These are phyloP conservation scores for Bos javanicus DNA, from an alignment of 2,113 vertebrate genomes.

Conservation along the genomic window DNA sequence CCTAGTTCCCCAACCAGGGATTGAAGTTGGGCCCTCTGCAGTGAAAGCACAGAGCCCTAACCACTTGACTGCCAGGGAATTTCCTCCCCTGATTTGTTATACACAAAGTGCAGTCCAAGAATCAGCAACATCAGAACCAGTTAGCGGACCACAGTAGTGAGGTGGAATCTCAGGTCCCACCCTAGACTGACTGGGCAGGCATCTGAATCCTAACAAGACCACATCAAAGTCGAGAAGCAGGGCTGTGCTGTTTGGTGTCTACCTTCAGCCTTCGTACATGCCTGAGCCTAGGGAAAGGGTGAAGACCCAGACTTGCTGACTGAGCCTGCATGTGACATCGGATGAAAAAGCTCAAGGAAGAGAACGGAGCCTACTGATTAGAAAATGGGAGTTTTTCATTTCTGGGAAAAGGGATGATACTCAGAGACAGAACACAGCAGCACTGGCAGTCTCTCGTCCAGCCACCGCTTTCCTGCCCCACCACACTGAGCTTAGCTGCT, in stretches of 20 bases:
- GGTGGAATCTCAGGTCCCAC: background rate
- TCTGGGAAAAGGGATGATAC: background rate
- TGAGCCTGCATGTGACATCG: fast-evolving
- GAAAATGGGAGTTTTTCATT: background rate
- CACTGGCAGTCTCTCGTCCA: too few relatives aligned
- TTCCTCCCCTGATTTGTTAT: background rate
- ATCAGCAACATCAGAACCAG: too few relatives aligned
- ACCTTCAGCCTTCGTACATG: fast-evolving
- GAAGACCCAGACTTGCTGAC: fast-evolving
- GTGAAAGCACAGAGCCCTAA: fast-evolving
- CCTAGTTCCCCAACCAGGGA: background rate
- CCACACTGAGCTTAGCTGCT: background rate
- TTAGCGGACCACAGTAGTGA: fast-evolving
- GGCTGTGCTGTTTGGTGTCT: fast-evolving
- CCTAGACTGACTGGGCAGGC: background rate
- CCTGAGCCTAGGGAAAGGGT: background rate
- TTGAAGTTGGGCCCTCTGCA: background rate
- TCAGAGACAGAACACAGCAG: background rate
- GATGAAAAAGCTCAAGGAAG: background rate
- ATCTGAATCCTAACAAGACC: background rate
- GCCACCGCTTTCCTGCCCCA: fast-evolving
- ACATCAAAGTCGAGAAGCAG: fast-evolving
- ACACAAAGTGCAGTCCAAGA: background rate
- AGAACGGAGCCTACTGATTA: background rate
- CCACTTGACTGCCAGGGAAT: background rate